A percentile compares a stretch with the other conserved stretches of the same genome.
Conservation (phyloP, 1,140 invertebrate genomes). For the Meloidogyne chitwoodi region DNA sequence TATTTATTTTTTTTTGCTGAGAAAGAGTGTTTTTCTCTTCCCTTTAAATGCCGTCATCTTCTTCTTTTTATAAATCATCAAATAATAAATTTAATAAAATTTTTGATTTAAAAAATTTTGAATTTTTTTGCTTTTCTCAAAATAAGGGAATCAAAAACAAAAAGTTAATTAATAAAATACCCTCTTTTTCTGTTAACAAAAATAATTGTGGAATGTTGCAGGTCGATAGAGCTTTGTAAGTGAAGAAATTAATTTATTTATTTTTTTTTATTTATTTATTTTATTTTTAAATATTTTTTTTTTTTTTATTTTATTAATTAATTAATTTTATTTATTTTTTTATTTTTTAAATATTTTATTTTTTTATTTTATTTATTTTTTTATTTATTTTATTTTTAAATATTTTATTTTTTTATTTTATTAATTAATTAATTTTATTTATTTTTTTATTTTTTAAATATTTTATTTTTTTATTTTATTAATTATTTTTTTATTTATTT, state of each 20-base stretch:
- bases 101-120: background rate
- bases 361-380: too few relatives aligned
- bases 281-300: background rate
- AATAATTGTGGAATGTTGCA: background rate
- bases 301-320: too few relatives aligned
- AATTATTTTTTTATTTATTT: too few relatives aligned
- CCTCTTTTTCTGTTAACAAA: too few relatives aligned
- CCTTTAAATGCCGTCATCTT: background rate
- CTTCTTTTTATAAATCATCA: background rate
- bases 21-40: background rate
- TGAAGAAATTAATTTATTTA: background rate
- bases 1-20: too few relatives aligned
- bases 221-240: background rate
- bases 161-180: background rate
- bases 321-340: too few relatives aligned
- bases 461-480: too few relatives aligned
- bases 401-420: too few relatives aligned
- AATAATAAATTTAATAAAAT: background rate
- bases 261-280: background rate
- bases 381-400: too few relatives aligned
- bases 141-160: background rate
- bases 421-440: too few relatives aligned
- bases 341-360: too few relatives aligned
- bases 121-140: background rate
- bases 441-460: too few relatives aligned